Base-by-base conservation (phyloP, 2,113 vertebrate genomes). In the Emydura subglobosa region DNA sequence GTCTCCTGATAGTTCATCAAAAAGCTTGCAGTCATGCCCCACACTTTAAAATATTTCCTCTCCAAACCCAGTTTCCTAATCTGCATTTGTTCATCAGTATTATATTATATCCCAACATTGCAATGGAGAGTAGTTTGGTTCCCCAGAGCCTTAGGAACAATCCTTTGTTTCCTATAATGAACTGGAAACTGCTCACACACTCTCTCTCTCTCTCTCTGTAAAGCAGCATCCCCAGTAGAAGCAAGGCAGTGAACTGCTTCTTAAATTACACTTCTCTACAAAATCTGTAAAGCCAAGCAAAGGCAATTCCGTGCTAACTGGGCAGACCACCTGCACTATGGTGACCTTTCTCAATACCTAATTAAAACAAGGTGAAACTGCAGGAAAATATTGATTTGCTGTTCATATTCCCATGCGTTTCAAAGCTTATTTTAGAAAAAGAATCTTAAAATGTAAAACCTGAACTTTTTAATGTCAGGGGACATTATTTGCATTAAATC, bases 101-200 rank as follows among this genome's bases (percentile, higher is more conserved):
- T 96, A 91, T 47, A 91, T 94, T 89, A n/a, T 82, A 96, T 74
- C 95, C 84, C 93, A 94, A 96, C 96, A 94, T 13, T 93, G 79
- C 50, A 93, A 91, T 42, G 86, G 94, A 95, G 91, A 97, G 74
- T 49, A 85, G 61, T 76, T 86, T 79, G 65, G 3, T 88, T 90
- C 76, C 86, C 88, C 87, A 89, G 72, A 90, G 74, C 51, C 47
- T 83, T 82, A 83, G 68, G 53, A 95, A 76, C 80, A 95, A 86
- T 31, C 39, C 74, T 89, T 53, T 88, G 29, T 92, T 82, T 89
- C 82, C 89, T 74, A 25, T 59, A 65, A 85, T 81, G 22, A 24
- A 83, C 24, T 53, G 85, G 83, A 72, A 82, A 91, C 44, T 79
- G 83, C 39, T 76, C 31, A n/a, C 61, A 34, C 31, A 2, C 29